Conservation (phyloP, 2,113 vertebrate species). For the Capra hircus region DNA sequence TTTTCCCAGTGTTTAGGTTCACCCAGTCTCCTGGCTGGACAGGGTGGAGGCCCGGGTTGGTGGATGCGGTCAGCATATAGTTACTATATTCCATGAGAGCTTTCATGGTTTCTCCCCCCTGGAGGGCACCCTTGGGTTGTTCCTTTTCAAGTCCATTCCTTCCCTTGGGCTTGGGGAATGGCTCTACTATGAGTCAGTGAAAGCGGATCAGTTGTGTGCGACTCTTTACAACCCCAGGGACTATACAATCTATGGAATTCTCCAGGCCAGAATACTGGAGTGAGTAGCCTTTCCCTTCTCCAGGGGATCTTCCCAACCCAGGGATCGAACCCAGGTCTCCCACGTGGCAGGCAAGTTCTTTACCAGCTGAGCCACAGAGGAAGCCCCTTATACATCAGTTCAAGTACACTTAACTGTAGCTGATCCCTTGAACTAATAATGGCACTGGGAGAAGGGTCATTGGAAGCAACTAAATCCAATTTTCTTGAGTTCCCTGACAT, state of each 20-base stretch:
- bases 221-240: not conserved
- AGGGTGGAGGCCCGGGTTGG: not conserved
- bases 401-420: not conserved
- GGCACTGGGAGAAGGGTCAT: not conserved
- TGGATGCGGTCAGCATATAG: not conserved
- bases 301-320: not conserved
- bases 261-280: not conserved
- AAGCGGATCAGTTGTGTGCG: not conserved
- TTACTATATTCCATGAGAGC: not conserved
- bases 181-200: not conserved
- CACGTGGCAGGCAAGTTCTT: not conserved
- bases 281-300: not conserved
- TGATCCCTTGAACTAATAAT: not conserved
- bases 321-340: not conserved
- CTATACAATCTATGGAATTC: not conserved
- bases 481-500: not conserved
- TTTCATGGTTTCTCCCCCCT: not conserved
- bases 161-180: not conserved
- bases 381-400: not conserved
- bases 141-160: not conserved
- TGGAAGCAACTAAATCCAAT: not conserved
- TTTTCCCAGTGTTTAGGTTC: not conserved
- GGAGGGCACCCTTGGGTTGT: not conserved
- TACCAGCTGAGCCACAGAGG: not conserved
- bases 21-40: not conserved